Conservation (phyloP, 1,140 invertebrate species). For the Zaprionus kolodkinae region DNA sequence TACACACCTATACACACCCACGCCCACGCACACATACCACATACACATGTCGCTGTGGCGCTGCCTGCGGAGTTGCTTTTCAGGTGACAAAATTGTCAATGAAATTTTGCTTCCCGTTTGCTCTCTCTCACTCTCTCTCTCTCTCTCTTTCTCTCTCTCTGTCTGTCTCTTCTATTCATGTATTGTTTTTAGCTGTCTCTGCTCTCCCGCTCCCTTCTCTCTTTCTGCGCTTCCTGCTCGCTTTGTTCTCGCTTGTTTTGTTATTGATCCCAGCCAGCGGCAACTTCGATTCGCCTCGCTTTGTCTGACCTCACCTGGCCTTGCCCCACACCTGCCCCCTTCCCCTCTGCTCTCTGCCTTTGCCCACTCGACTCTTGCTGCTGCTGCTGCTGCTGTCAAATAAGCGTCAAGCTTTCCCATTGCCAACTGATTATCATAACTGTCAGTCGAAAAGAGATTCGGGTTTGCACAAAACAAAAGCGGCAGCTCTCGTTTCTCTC, state of each 20-base stretch:
- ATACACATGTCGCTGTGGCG: background rate
- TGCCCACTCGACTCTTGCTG: constrained; percentile 13
- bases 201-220: background rate
- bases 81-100: constrained; percentile 63
- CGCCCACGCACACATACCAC: background rate
- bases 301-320: background rate
- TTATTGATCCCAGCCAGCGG: constrained; percentile 59
- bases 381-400: constrained; percentile 52
- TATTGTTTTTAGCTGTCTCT: constrained; percentile 52
- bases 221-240: background rate
- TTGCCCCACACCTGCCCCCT: background rate
- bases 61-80: constrained; percentile 1
- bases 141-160: constrained; percentile 5
- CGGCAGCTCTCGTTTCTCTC: constrained; percentile 8
- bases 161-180: background rate
- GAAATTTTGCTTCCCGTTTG: constrained; percentile 50
- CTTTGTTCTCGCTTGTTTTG: constrained; percentile 55
- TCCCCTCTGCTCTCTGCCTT: background rate
- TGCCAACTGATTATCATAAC: constrained; percentile 61
- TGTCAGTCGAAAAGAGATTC: constrained; percentile 26
- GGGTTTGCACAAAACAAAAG: background rate
- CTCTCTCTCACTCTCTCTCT: background rate
- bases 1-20: background rate
- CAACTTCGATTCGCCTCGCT: constrained; percentile 26
- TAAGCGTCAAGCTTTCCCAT: constrained; percentile 49